Evolutionary conservation across 2,113 vertebrate species (phyloP), one percentile per base, ranked within the genome.

Genomic region (Scartelaos histophorus): DNA sequence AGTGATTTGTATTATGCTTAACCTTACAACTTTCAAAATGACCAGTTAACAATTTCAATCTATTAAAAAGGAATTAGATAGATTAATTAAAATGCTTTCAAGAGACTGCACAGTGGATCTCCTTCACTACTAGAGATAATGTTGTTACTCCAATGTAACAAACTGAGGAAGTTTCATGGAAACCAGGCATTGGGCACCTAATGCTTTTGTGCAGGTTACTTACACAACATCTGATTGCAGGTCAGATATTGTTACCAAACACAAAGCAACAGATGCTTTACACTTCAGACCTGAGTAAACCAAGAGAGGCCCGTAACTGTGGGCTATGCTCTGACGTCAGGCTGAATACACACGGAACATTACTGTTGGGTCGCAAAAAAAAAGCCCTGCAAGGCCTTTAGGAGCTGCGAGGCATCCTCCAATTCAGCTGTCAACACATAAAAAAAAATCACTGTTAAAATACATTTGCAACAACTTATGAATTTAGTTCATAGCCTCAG

Each of bases 121-220:
- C 24, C 21, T 61, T 47, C 69, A 66, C 24, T 0, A 21, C 35
- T 0, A 73, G 69, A 72, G 85, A 83, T 80, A 82, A 46, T 67
- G 46, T 81, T 93, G 90, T 87, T 93, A 93, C 86, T 73, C 16
- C 1, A 89, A 92, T 13, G 93, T 94, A 96, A 92, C 95, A 93
- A 95, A 95, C 93, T 83, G 69, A 89, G 86, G 92, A 95, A 95
- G 95, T 96, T 95, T 96, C 95, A 95, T 25, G 94, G 95, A 96
- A 96, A 96, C 95, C 94, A 95, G 81, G 74, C 61, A 65, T 85
- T 81, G 81, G 43, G 73, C 93, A 95, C 90, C 92, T 78, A 54
- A 73, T 25, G 66, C 68, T 78, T 86, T 66, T 82, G 70, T 84
- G 75, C 25, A 67, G 71, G 58, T 65, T 17, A 80, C 2, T 51